Evolutionary conservation across 2,888 invertebrate species (phyloP).

Genomic region (Synergus laeviventris): DNA sequence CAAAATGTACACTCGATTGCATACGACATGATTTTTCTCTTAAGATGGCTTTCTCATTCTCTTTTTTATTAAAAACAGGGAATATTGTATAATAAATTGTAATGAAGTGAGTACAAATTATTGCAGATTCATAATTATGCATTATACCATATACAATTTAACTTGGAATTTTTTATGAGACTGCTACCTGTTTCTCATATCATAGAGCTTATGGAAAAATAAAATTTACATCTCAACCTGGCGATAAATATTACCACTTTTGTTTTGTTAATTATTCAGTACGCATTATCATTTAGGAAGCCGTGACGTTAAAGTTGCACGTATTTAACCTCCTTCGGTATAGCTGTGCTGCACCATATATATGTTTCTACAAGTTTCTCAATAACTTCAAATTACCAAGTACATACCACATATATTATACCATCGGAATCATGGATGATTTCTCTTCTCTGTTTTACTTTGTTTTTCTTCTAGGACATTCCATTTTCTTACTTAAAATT

Average conservation of each 20-base stretch:
- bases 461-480: no score
- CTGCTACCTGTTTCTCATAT: neutral
- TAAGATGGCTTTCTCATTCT: no score
- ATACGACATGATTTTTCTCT: no score
- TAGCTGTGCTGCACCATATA: neutral
- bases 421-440: no score
- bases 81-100: neutral
- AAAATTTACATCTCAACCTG: neutral
- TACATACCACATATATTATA: no score
- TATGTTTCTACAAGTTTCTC: constrained; percentile 19
- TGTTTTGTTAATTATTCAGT: neutral
- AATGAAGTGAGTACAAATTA: neutral
- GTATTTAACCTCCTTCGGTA: constrained; percentile 6
- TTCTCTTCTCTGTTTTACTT: no score
- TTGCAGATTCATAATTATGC: neutral
- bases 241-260: neutral
- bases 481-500: no score
- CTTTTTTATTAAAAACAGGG: neutral
- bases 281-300: neutral
- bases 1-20: no score
- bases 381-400: neutral
- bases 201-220: neutral
- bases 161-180: neutral
- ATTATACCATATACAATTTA: no score
- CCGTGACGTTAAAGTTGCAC: neutral